Evolutionary conservation across 1,140 invertebrate species (phyloP), one percentile per base, ranked within the genome.

Genomic region (Battus philenor): DNA sequence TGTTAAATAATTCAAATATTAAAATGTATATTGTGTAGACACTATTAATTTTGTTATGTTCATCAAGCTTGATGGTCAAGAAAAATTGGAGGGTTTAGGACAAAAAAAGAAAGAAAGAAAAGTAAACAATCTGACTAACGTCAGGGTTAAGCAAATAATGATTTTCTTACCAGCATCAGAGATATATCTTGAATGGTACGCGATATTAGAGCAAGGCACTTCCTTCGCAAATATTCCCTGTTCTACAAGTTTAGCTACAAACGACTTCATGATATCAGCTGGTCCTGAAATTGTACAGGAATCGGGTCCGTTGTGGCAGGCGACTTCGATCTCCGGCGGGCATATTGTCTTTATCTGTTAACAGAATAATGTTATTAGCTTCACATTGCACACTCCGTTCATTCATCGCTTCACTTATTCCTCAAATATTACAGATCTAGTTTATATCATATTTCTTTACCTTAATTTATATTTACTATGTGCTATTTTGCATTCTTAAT

Each of bases 241-340:
- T 0, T 82, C 78, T 70, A 93, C 89, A 4, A 95, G 68, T 51
- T 93, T 82, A 2, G 86, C 88, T 0, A 95, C 91, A 70, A 95
- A 95, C 17, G 75, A 72, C 45, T 87, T 83, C 58, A 96, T 91
- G 18, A 89, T 87, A 17, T 91, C 91, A 22, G 88, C 88, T 2
- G 94, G 93, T 2, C 96, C 96, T 4, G 95, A 96, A 32, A 98
- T 91, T 0, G 95, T 97, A 15, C 94, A 92, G 18, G 92, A 95
- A 57, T 96, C 93, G 1, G 90, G 86, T 1, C 93, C 89, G 69
- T 97, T 97, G 77, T 96, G 94, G 78, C 95, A 97, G 8, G 95
- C 95, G 0, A 95, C 90, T 59, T 94, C 91, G 68, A 97, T 89
- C 51, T 82, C 82, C 6, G 84, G 77, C 45, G 95, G 92, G 59